These are phyloP conservation scores for Acanthiza pusilla DNA, from an alignment of 2,797 vertebrate genomes.

Conservation along the genomic window DNA sequence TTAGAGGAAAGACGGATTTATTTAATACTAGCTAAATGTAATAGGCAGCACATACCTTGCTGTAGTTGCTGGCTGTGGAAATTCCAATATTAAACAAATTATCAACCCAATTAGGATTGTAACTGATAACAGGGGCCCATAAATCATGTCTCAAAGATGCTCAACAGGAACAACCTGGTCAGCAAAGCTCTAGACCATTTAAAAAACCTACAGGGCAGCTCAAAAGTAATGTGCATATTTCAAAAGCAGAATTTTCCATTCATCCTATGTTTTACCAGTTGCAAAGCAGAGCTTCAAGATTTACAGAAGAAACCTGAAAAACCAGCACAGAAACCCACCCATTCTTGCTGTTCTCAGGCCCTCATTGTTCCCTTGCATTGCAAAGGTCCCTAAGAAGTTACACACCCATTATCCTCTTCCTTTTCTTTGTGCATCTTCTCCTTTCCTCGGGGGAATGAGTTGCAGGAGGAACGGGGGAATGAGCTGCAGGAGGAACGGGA, in stretches of 20 bases:
- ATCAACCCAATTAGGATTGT: neutral
- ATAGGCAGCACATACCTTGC: neutral
- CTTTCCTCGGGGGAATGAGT: neutral
- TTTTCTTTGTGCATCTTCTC: neutral
- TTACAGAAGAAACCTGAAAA: neutral
- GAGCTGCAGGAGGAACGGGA: neutral
- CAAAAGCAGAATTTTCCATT: neutral
- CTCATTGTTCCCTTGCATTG: neutral
- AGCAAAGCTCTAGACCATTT: neutral
- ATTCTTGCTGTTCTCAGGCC: neutral
- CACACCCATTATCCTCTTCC: neutral
- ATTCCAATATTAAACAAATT: slow-evolving; percentile 17
- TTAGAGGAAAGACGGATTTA: slow-evolving; percentile 8
- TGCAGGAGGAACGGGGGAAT: neutral
- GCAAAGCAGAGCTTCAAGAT: neutral
- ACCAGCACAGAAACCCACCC: neutral
- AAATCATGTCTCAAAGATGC: neutral
- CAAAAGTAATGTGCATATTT: neutral
- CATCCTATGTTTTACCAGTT: neutral
- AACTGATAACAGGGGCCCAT: neutral
- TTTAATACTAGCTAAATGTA: neutral
- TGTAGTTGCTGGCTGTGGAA: neutral
- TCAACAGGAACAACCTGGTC: neutral
- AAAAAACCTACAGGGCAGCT: neutral
- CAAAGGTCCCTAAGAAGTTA: slow-evolving; percentile 9